These are phyloP conservation scores for Clamator glandarius DNA, from an alignment of 2,797 vertebrate genomes.

Conservation along the genomic window DNA sequence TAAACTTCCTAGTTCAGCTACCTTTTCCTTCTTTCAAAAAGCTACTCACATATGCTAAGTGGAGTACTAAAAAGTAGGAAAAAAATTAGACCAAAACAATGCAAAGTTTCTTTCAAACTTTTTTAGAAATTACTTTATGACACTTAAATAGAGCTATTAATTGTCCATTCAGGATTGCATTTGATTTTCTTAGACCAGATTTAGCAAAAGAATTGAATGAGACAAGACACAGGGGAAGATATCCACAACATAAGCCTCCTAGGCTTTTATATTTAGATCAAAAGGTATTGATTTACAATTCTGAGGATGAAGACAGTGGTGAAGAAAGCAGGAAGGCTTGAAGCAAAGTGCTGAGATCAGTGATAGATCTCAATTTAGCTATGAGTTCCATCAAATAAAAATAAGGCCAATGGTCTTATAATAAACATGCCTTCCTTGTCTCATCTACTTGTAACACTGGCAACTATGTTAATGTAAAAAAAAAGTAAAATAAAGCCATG, in stretches of 20 bases:
- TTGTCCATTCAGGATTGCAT: background rate
- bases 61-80: background rate
- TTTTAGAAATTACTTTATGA: background rate
- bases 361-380: background rate
- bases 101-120: background rate
- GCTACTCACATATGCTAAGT: background rate
- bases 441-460: background rate
- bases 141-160: background rate
- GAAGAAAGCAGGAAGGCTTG: background rate
- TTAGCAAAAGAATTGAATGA: conserved; percentile 1
- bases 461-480: background rate
- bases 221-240: background rate
- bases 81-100: background rate
- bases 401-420: background rate
- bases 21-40: background rate
- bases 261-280: conserved; percentile 51
- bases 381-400: background rate
- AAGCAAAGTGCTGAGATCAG: background rate
- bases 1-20: background rate
- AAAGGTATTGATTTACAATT: conserved; percentile 36
- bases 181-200: background rate
- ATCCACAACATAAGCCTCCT: conserved; percentile 4
- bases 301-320: background rate
- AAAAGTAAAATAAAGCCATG: background rate
- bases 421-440: background rate